A percentile compares a stretch with the other conserved stretches of the same genome.
Evolutionary conservation across 2,797 vertebrate species (phyloP).

Genomic region (Eulemur coronatus): DNA sequence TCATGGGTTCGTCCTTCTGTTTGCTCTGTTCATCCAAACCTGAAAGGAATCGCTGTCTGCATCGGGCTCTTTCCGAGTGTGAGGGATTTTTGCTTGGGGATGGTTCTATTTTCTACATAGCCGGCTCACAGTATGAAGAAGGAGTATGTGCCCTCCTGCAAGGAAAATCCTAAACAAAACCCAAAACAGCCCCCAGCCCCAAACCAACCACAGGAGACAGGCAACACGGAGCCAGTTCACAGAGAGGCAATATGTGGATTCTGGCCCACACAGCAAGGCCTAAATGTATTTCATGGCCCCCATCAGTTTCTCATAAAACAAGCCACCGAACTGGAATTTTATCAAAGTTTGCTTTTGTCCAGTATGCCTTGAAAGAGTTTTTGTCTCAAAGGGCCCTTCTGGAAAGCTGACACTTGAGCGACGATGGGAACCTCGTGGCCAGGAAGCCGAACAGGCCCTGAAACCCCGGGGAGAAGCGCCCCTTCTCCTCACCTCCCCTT

Average conservation of each 20-base stretch:
- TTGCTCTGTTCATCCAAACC: not conserved
- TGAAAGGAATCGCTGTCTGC: not conserved
- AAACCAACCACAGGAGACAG: not conserved
- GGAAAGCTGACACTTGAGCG: not conserved
- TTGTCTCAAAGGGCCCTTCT: not conserved
- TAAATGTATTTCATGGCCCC: not conserved
- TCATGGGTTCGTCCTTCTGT: too few relatives aligned
- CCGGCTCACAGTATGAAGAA: not conserved
- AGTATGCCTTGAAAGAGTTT: constrained; percentile 19
- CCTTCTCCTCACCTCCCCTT: not conserved
- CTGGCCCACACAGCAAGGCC: not conserved
- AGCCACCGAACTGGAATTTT: not conserved
- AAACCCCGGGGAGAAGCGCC: not conserved
- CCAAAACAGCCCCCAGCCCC: not conserved
- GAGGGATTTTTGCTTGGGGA: not conserved
- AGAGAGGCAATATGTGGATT: not conserved
- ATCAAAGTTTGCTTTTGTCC: constrained; percentile 49
- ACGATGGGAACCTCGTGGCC: not conserved
- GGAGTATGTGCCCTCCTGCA: not conserved
- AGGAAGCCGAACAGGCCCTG: not conserved
- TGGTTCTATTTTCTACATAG: not conserved
- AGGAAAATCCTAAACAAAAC: not conserved
- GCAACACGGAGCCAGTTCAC: not conserved
- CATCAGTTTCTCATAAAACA: not conserved
- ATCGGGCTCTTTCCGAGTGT: not conserved